phyloP scores from a whole-genome alignment of 2,888 invertebrate genomes.

The Lasioglossum pauxillum region DNA sequence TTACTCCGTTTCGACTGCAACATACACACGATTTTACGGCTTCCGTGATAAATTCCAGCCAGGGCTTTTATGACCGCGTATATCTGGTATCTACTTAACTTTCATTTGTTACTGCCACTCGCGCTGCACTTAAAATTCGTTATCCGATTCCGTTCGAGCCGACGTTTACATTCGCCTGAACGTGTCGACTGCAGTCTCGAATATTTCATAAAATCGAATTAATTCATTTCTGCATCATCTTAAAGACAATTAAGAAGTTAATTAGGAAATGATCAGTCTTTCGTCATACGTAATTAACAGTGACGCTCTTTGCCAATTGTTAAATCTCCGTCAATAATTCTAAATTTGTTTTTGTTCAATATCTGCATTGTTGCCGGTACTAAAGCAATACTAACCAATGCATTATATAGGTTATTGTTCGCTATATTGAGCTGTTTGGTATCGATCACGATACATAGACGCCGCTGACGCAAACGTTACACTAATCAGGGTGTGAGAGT shows the following conservation, averaged over 20 bases:
- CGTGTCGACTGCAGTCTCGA: neutral
- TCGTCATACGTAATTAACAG: neutral
- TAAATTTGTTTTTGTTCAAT: neutral
- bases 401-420: constrained; percentile 1
- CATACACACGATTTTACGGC: neutral
- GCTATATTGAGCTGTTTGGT: neutral
- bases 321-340: neutral
- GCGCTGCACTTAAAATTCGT: constrained; percentile 3
- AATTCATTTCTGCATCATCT: neutral
- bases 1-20: neutral
- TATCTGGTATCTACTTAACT: neutral
- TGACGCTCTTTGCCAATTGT: neutral
- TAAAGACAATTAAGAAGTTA: neutral
- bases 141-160: neutral
- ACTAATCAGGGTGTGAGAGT: neutral
- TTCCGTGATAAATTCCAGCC: neutral
- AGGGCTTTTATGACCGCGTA: neutral
- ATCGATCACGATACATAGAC: neutral
- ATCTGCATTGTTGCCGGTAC: constrained; percentile 5
- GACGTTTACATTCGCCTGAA: neutral
- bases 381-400: constrained; percentile 5
- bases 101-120: constrained; percentile 1
- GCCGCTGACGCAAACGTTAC: neutral
- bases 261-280: neutral
- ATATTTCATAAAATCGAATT: neutral